These are phyloP conservation scores for Cryptocheilus praepositus DNA, from an alignment of 2,888 invertebrate genomes.

Conservation along the genomic window DNA sequence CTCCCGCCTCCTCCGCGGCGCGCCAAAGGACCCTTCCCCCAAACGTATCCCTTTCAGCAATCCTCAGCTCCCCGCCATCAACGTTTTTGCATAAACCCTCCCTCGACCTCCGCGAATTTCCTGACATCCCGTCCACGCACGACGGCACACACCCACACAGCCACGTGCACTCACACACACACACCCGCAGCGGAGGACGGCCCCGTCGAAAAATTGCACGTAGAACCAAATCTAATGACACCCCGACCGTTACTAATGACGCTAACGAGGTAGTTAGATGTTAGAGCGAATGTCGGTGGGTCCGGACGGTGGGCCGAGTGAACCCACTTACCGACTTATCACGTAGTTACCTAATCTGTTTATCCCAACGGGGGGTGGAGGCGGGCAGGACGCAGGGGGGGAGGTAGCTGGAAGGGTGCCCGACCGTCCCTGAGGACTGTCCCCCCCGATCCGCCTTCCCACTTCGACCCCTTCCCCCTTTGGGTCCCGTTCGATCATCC, in stretches of 20 bases:
- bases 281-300: slow-evolving; percentile 69
- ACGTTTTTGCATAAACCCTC: neutral
- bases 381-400: slow-evolving; percentile 30
- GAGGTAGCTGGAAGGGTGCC: slow-evolving; percentile 64
- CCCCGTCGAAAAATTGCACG: slow-evolving; percentile 65
- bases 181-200: slow-evolving; percentile 6
- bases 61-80: too few relatives aligned
- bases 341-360: slow-evolving; percentile 76
- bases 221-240: slow-evolving; percentile 73
- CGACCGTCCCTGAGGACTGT: slow-evolving; percentile 66
- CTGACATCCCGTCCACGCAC: neutral
- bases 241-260: slow-evolving; percentile 74
- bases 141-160: too few relatives aligned
- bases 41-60: too few relatives aligned
- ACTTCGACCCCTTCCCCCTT: slow-evolving; percentile 6
- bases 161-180: too few relatives aligned
- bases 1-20: too few relatives aligned
- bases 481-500: slow-evolving; percentile 57
- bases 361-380: slow-evolving; percentile 68
- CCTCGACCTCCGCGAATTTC: slow-evolving; percentile 1
- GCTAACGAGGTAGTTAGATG: slow-evolving; percentile 75
- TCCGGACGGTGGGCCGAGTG: slow-evolving; percentile 68
- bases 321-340: slow-evolving; percentile 76
- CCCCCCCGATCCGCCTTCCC: slow-evolving; percentile 34
- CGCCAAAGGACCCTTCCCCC: too few relatives aligned